These are phyloP conservation scores for Cecropterus lyciades DNA, from an alignment of 1,140 invertebrate species.

Conservation along the genomic window DNA sequence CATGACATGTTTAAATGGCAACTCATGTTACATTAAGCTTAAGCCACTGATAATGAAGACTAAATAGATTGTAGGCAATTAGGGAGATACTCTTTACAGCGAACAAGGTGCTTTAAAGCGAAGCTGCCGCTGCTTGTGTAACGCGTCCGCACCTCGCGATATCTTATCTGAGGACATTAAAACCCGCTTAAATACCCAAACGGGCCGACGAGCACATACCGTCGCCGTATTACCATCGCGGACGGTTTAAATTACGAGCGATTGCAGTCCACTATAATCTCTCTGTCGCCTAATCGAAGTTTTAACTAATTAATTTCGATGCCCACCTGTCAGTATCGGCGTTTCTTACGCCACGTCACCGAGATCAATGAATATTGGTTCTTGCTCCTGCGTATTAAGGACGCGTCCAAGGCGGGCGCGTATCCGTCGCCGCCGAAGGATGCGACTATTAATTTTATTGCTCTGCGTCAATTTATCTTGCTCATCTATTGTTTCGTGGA, in stretches of 20 bases:
- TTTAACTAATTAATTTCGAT: slow-evolving; percentile 19
- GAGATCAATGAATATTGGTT: neutral
- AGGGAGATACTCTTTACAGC: too few species aligned
- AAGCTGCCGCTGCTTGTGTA: neutral
- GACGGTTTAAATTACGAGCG: neutral
- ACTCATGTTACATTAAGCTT: too few species aligned
- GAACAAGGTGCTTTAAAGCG: neutral
- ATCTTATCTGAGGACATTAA: slow-evolving; percentile 21
- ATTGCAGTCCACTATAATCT: slow-evolving; percentile 3
- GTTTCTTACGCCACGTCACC: neutral
- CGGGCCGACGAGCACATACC: neutral
- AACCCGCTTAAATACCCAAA: slow-evolving; percentile 12
- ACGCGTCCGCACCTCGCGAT: slow-evolving; percentile 16
- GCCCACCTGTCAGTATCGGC: slow-evolving; percentile 19
- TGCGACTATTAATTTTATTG: slow-evolving; percentile 25
- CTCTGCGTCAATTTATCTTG: slow-evolving; percentile 22
- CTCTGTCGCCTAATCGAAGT: slow-evolving; percentile 18
- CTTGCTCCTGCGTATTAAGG: slow-evolving; percentile 5
- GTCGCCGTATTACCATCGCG: neutral
- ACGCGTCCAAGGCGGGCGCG: neutral
- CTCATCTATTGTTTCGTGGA: slow-evolving; percentile 32
- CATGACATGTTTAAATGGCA: too few species aligned
- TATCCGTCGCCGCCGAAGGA: neutral
- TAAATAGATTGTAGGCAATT: too few species aligned
- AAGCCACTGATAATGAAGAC: too few species aligned